A percentile compares a stretch with the other conserved stretches of the same genome.
phyloP scores from a whole-genome alignment of 1,140 invertebrate genomes.

The Dinoponera quadriceps region DNA sequence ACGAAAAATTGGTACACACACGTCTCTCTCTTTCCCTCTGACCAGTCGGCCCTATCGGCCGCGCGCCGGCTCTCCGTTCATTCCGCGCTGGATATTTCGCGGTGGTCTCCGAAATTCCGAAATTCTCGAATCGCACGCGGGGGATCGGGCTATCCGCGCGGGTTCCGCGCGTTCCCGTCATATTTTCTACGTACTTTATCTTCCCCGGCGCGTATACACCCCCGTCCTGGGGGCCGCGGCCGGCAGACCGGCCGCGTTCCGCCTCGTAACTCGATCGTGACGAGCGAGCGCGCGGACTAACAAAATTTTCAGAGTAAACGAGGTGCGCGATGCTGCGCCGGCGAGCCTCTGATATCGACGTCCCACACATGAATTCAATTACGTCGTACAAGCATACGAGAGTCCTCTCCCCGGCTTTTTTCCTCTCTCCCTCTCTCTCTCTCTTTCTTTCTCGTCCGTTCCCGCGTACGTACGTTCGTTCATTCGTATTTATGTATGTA shows the following conservation, averaged over 20 bases:
- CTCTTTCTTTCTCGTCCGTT: neutral
- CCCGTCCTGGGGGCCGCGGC: constrained; percentile 3
- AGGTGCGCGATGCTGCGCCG: constrained; percentile 52
- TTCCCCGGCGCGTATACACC: constrained; percentile 58
- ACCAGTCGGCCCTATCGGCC: neutral
- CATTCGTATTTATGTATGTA: neutral
- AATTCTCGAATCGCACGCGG: constrained; percentile 47
- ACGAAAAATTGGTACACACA: constrained; percentile 25
- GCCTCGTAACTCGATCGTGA: constrained; percentile 54
- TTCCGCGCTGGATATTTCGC: constrained; percentile 34
- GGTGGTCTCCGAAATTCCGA: constrained; percentile 8
- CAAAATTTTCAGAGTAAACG: constrained; percentile 64
- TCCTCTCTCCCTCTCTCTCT: neutral
- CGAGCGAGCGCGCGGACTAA: constrained; percentile 59
- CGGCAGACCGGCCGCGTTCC: no score
- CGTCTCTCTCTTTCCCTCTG: no score
- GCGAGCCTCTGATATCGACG: constrained; percentile 61
- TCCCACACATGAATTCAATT: constrained; percentile 67
- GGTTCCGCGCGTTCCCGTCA: constrained; percentile 46
- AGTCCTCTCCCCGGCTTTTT: constrained; percentile 37
- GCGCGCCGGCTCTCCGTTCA: neutral
- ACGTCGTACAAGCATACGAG: constrained; percentile 59
- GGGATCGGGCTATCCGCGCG: constrained; percentile 10
- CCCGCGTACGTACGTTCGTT: neutral
- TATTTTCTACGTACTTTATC: constrained; percentile 64